A percentile compares a stretch with the other conserved stretches of the same genome.
Conservation (phyloP, 1,140 invertebrate species). For the Orchestia grillus region DNA sequence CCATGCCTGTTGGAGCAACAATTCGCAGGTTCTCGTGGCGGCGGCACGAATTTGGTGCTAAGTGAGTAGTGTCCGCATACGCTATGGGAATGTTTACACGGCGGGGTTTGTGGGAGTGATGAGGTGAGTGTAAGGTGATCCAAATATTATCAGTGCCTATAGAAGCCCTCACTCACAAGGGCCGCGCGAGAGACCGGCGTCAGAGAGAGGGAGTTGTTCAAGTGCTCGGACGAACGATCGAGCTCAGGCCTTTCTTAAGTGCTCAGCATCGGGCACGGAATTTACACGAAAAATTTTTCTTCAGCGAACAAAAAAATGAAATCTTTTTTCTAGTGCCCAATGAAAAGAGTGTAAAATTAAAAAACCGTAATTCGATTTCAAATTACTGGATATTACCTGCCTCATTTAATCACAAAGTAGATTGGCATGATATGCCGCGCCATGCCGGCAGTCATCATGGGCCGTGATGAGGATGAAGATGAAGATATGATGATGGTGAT, state of each 20-base stretch:
- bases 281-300: background rate
- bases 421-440: no score
- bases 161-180: conserved; percentile 32
- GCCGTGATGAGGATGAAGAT: no score
- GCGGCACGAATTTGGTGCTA: background rate
- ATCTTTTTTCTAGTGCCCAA: background rate
- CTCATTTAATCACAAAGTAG: no score
- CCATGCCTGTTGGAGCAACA: background rate
- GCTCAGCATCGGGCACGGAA: background rate
- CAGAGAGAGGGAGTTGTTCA: conserved; percentile 5
- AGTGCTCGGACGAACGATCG: background rate
- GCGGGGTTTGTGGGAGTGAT: conserved; percentile 25
- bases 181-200: background rate
- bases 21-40: background rate
- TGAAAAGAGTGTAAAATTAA: background rate
- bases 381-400: no score
- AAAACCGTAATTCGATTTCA: background rate
- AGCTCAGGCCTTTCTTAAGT: background rate
- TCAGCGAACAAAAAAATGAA: background rate
- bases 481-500: no score
- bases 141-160: conserved; percentile 45
- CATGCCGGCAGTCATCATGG: no score
- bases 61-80: background rate
- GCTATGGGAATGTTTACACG: conserved; percentile 50
- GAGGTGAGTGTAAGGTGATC: conserved; percentile 47